phyloP scores from a whole-genome alignment of 2,797 vertebrate genomes.

The Natrix natrix region DNA sequence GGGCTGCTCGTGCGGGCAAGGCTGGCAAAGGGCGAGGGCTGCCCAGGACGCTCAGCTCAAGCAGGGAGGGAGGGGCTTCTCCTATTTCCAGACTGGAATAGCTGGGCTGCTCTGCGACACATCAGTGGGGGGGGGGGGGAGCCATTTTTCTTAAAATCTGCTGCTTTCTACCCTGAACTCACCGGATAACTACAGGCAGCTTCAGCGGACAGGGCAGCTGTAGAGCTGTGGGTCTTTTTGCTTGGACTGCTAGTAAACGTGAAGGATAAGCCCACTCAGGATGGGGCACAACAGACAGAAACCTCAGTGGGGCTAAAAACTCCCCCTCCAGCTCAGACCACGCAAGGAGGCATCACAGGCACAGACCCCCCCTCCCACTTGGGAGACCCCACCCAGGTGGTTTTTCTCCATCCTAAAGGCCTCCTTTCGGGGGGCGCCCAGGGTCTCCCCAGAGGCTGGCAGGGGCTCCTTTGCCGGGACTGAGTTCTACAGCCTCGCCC shows the following conservation, averaged over 20 bases:
- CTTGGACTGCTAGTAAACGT: neutral
- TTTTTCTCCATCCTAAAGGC: neutral
- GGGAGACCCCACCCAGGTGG: neutral
- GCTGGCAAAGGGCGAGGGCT: neutral
- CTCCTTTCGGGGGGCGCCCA: neutral
- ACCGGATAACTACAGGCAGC: neutral
- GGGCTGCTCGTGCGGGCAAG: neutral
- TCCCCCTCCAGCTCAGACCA: neutral
- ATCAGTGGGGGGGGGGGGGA: neutral
- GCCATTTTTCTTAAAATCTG: neutral
- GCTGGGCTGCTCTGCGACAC: neutral
- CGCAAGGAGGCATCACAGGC: neutral
- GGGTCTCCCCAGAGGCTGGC: neutral
- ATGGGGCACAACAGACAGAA: neutral
- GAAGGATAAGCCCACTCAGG: neutral
- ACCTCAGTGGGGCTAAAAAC: neutral
- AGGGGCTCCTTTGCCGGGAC: neutral
- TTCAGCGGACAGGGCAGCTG: neutral
- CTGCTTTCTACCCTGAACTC: neutral
- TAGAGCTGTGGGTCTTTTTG: neutral
- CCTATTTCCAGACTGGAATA: neutral
- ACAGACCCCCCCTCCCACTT: neutral
- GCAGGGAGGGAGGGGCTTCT: neutral
- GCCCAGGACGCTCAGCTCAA: neutral
- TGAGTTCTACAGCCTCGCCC: neutral